A percentile compares a stretch with the other conserved stretches of the same genome.
phyloP scores from a whole-genome alignment of 1,140 invertebrate genomes.

The Euwallacea fornicatus region DNA sequence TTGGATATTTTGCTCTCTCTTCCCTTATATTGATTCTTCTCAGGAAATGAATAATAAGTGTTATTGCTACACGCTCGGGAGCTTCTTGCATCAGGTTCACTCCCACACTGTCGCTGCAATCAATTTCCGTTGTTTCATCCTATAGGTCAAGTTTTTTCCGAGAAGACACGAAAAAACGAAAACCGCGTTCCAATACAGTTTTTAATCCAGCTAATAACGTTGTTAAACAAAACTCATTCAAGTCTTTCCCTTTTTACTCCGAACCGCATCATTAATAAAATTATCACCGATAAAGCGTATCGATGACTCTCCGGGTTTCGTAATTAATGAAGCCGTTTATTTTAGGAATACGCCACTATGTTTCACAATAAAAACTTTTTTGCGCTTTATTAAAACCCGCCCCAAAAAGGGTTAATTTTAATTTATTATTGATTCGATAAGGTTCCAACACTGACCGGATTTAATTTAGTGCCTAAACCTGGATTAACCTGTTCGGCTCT shows the following conservation, averaged over 20 bases:
- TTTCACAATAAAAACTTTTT: constrained; percentile 20
- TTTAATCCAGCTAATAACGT: constrained; percentile 11
- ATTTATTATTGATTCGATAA: background rate
- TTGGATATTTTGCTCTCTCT: no score
- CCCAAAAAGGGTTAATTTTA: background rate
- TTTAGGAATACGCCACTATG: constrained; percentile 19
- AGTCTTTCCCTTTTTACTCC: constrained; percentile 18
- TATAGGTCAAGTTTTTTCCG: no score
- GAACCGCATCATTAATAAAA: constrained; percentile 34
- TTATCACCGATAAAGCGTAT: constrained; percentile 37
- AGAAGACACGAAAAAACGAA: no score
- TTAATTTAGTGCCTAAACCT: background rate
- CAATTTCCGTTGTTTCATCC: no score
- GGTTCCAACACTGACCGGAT: no score
- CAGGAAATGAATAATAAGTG: no score
- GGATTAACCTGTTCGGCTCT: background rate
- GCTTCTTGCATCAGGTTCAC: no score
- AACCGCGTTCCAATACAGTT: background rate
- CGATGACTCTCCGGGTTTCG: constrained; percentile 25
- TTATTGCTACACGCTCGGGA: no score
- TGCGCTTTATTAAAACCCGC: constrained; percentile 10
- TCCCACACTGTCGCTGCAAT: no score
- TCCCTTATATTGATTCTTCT: no score
- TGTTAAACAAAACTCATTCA: constrained; percentile 21
- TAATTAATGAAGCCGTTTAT: constrained; percentile 36